Percentiles rank a stretch among this genome's conserved stretches.
These are phyloP conservation scores for Elachura formosa DNA, from an alignment of 2,113 vertebrate species.

Conservation along the genomic window DNA sequence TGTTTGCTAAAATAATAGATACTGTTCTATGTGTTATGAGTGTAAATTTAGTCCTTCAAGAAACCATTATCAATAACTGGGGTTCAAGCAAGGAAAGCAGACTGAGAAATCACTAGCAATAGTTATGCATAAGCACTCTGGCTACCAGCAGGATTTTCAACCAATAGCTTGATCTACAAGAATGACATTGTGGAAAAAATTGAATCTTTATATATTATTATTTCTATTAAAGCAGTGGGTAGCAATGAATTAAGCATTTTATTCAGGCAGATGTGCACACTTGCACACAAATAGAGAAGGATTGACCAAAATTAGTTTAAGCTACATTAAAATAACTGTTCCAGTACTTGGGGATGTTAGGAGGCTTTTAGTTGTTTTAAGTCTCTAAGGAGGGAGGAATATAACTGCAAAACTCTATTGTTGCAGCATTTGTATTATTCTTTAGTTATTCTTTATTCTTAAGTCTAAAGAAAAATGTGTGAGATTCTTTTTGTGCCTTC, in stretches of 20 bases:
- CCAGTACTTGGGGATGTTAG: neutral
- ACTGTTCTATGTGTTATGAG: neutral
- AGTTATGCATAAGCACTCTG: neutral
- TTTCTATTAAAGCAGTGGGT: neutral
- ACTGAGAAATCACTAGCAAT: neutral
- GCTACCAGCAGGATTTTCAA: neutral
- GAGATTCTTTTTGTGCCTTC: neutral
- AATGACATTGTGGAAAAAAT: neutral
- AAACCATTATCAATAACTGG: neutral
- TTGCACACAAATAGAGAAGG: neutral
- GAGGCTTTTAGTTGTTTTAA: neutral
- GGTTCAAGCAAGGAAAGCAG: neutral
- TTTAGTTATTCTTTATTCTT: neutral
- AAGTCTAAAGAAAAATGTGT: neutral
- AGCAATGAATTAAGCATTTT: neutral
- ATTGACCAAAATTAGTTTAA: neutral
- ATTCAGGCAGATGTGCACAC: neutral
- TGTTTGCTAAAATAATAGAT: neutral
- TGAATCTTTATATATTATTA: neutral
- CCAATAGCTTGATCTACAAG: neutral
- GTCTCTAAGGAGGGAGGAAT: neutral
- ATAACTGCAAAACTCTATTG: neutral
- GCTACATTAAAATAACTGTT: neutral
- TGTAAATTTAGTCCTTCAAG: neutral
- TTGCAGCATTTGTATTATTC: neutral